Evolutionary conservation across 2,797 vertebrate species (phyloP).

Genomic region (Peromyscus eremicus): DNA sequence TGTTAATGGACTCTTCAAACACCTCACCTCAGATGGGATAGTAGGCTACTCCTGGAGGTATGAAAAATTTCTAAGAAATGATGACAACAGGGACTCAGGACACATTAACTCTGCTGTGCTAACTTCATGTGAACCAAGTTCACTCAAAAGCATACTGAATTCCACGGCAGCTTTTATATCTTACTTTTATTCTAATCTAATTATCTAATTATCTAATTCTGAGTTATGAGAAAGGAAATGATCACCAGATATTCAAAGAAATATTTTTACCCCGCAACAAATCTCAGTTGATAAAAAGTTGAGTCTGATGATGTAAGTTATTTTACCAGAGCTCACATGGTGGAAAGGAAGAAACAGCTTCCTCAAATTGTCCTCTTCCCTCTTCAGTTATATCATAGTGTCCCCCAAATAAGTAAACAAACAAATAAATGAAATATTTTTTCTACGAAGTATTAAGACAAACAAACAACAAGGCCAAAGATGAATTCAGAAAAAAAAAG

Average conservation of each 20-base stretch:
- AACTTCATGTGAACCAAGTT: neutral
- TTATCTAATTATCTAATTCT: too few relatives aligned
- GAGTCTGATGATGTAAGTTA: neutral
- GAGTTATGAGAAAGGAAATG: neutral
- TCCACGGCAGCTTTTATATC: neutral
- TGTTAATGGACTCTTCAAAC: neutral
- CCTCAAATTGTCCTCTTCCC: neutral
- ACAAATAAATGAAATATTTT: neutral
- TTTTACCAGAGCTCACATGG: neutral
- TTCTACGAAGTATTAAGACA: neutral
- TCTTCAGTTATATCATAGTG: neutral
- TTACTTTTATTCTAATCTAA: neutral
- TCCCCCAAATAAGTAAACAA: neutral
- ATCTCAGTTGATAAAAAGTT: neutral
- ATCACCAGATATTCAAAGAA: neutral
- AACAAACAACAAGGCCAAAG: neutral
- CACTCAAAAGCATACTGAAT: neutral
- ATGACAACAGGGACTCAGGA: neutral
- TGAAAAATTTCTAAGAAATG: neutral
- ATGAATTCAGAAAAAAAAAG: neutral
- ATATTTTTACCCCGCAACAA: neutral
- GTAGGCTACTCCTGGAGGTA: neutral
- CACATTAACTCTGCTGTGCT: accelerated
- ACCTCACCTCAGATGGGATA: neutral
- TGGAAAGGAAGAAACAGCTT: neutral